Evolutionary conservation across 2,888 invertebrate species (phyloP), one percentile per base, ranked within the genome.

Genomic region (Volucella bombylans): DNA sequence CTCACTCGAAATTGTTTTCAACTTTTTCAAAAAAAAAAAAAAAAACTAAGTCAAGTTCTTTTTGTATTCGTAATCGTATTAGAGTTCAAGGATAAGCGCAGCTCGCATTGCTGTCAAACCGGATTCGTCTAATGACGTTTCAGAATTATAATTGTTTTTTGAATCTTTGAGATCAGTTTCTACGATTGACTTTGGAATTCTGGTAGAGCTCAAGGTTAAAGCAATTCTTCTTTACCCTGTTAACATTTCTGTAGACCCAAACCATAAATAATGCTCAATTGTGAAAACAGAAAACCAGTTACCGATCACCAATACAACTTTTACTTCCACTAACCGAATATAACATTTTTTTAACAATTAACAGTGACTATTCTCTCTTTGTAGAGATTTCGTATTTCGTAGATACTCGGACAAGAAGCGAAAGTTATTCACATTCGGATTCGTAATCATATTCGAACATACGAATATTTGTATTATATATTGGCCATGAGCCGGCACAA

Each of bases 51-150:
- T 68, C 57, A 52, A 73, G 50, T 52, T 78, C 23, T 62, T 52
- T 23, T 11, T 12, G 10, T 15, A 1, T 45, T 43, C 45, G 55
- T 47, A 38, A 57, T 39, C 23, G 50, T 10, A 12, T 76, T 76
- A 71, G 55, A 80, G 83, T 83, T 83, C 83, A 83, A 83, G 83
- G 83, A 83, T 83, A 71, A 57, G 47, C 54, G 54, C 73, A 73
- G 65, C 23, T 50, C 69, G 65, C 61, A 4, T 47, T n/a, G 52
- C 64, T 65, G 50, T 68, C 52, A 67, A 79, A 83, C 83, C 71
- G 47, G 83, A 80, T 74, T 79, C 47, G 3, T 52, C 64, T 71
- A 72, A 39, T 61, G 23, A 14, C n/a, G 73, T 68, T 73, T 73
- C 14, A 45, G 39, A 38, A 49, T 62, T 47, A 23, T 55, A 23